phyloP scores from a whole-genome alignment of 1,140 invertebrate genomes.

The Patella vulgata region DNA sequence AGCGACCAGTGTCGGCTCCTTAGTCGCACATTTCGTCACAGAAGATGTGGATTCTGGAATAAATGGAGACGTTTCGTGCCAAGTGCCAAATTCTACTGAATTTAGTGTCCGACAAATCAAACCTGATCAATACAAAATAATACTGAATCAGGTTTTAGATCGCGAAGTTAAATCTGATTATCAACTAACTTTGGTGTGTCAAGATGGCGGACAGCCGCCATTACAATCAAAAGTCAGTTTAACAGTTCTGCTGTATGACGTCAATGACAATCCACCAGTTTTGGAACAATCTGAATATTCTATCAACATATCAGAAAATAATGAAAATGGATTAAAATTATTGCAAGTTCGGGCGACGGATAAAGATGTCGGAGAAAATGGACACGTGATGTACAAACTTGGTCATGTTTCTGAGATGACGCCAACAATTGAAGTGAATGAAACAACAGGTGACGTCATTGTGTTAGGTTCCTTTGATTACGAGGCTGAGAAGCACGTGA shows the following conservation, averaged over 20 bases:
- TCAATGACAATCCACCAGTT: conserved; percentile 50
- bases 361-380: conserved; percentile 24
- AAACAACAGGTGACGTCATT: conserved; percentile 10
- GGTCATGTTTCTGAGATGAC: conserved; percentile 14
- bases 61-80: no score
- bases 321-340: conserved; percentile 5
- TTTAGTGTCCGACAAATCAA: no score
- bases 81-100: background rate
- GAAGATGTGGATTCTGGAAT: no score
- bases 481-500: conserved; percentile 2
- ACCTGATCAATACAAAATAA: no score
- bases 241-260: conserved; percentile 46
- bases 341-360: conserved; percentile 14
- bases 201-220: conserved; percentile 18
- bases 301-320: conserved; percentile 21
- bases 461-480: conserved; percentile 16
- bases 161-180: conserved; percentile 15
- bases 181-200: conserved; percentile 18
- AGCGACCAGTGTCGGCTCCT: no score
- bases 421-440: conserved; percentile 14
- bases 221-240: conserved; percentile 25
- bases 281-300: conserved; percentile 41
- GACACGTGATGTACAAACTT: conserved; percentile 19
- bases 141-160: background rate
- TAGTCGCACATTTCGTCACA: no score